Evolutionary conservation across 2,797 vertebrate species (phyloP).

Genomic region (Pantherophis alleghaniensis): DNA sequence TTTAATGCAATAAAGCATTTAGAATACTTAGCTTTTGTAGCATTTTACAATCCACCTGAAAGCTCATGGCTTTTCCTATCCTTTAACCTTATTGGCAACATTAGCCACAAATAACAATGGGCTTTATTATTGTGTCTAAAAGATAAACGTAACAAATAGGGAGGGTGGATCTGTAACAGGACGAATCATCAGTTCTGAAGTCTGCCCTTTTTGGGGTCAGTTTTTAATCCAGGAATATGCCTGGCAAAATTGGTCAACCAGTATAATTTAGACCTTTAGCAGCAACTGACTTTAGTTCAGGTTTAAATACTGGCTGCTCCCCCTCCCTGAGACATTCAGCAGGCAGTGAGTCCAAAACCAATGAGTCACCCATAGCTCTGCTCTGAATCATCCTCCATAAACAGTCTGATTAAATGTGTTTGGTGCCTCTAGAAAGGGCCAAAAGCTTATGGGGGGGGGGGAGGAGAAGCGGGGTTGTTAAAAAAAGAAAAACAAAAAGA

Average conservation of each 20-base stretch:
- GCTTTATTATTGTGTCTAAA: background rate
- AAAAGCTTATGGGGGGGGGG: background rate
- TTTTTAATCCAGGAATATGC: background rate
- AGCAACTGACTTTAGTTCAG: fast-evolving
- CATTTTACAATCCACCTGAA: background rate
- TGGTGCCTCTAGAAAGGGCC: slow-evolving; percentile 1
- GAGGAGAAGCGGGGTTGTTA: background rate
- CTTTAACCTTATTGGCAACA: background rate
- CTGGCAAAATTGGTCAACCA: background rate
- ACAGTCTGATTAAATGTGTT: slow-evolving; percentile 28
- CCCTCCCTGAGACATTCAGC: background rate
- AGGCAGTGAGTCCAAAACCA: background rate
- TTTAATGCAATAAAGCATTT: background rate
- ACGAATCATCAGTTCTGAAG: background rate
- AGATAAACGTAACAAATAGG: background rate
- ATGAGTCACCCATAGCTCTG: slow-evolving; percentile 32
- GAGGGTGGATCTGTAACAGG: background rate
- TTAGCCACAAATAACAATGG: background rate
- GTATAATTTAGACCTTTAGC: fast-evolving
- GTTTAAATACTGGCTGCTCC: fast-evolving
- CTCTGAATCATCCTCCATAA: slow-evolving; percentile 39
- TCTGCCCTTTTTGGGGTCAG: fast-evolving
- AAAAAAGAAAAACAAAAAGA: background rate
- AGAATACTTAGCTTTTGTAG: background rate
- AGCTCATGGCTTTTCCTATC: background rate